phyloP scores from a whole-genome alignment of 2,113 vertebrate genomes.

The Gobius niger region DNA sequence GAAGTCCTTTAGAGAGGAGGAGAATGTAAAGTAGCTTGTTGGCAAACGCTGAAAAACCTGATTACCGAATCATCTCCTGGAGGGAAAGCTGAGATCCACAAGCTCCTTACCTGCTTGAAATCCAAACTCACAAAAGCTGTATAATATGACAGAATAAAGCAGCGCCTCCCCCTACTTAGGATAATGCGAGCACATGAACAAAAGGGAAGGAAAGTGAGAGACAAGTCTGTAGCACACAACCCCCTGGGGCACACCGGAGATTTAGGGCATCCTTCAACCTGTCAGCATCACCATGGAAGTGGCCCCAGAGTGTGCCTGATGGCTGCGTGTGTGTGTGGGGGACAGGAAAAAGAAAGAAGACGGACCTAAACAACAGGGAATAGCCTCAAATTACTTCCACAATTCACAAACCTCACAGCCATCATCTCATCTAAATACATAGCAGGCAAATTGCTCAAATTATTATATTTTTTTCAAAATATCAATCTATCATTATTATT shows the following conservation, averaged over 20 bases:
- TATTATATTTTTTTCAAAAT: background rate
- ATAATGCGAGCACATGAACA: slow-evolving; percentile 1
- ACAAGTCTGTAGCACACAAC: slow-evolving; percentile 26
- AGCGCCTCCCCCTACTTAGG: background rate
- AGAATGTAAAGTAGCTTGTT: slow-evolving; percentile 51
- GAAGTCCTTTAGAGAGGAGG: slow-evolving; percentile 21
- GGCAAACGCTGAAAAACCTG: slow-evolving; percentile 23
- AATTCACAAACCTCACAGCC: background rate
- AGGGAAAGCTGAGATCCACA: slow-evolving; percentile 16
- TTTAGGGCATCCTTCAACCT: slow-evolving; percentile 59
- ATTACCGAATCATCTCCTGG: slow-evolving; percentile 34
- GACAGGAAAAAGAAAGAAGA: slow-evolving; percentile 8
- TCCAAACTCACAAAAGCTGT: slow-evolving; percentile 1
- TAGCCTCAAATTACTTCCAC: slow-evolving; percentile 16
- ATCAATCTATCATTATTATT: background rate
- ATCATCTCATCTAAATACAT: slow-evolving; percentile 24
- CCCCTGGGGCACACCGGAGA: slow-evolving; percentile 28
- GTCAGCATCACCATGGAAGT: slow-evolving; percentile 46
- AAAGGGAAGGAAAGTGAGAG: slow-evolving; percentile 30
- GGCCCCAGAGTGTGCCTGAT: slow-evolving; percentile 19
- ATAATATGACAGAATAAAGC: slow-evolving; percentile 9
- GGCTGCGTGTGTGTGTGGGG: slow-evolving; percentile 11
- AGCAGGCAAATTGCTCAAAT: slow-evolving; percentile 14
- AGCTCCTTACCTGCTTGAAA: slow-evolving; percentile 10
- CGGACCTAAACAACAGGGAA: slow-evolving; percentile 33